Base-by-base conservation (phyloP, 2,888 invertebrate species). In the Eucera pruinosa region DNA sequence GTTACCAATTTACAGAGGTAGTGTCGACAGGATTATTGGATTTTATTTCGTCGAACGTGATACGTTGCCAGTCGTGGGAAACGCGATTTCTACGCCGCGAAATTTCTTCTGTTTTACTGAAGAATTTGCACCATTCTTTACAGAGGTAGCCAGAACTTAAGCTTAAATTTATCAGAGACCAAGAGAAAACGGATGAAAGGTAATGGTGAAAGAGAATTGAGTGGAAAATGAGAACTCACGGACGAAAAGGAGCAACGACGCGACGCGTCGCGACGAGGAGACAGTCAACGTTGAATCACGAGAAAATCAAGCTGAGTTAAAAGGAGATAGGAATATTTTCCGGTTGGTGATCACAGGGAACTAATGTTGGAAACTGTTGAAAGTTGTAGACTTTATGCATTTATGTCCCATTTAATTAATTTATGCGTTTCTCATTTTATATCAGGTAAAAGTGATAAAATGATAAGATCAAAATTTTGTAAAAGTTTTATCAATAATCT, bases 11-110 rank as follows among this genome's bases (percentile, higher is more conserved):
- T 36, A 20, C 58, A 30, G 39, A 9, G 18, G 36, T 45, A 45
- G 64, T 55, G 43, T 7, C 48, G 54, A 52, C 15, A 7, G 48
- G 23, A 66, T 73, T 73, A 60, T 73, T 54, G 43, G 48, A 61
- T 61, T 73, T 52, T 60, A 61, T 68, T 72, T 48, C 18, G 1
- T 2, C 13, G 33, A 41, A 65, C 9, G 43, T 9, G 39, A 58
- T 41, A 50, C 33, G 33, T 30, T 20, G 13, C 0, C 2, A 25
- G 6, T 11, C 11, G 5, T 1, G 23, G 18, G 11, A 11, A 20
- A 27, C 18, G n/a, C 11, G 41, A 30, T 41, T 23, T 43, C 27
- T 27, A 23, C 18, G 18, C 25, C 1, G 20, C 3, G 23, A 47
- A 57, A 47, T 43, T 61, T 41, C 41, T 30, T 43, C 50, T 18